Percentiles rank a stretch among this genome's conserved stretches.
phyloP scores from a whole-genome alignment of 2,888 invertebrate species.

The Drosophila parthenogenetica region DNA sequence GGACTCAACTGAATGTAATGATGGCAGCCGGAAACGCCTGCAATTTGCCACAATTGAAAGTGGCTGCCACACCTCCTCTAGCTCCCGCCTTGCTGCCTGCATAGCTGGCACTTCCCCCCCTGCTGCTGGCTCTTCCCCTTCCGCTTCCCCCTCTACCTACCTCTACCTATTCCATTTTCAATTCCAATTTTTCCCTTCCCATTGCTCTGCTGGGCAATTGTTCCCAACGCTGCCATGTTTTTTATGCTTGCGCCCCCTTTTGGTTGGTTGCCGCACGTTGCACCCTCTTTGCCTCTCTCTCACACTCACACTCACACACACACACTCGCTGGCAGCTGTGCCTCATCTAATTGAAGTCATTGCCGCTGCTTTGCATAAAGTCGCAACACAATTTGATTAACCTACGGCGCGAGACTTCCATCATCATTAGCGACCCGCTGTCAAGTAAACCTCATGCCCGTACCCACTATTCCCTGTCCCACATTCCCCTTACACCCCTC shows the following conservation, averaged over 20 bases:
- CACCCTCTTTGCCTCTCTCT: slow-evolving; percentile 35
- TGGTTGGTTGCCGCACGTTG: slow-evolving; percentile 59
- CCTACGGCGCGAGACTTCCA: slow-evolving; percentile 67
- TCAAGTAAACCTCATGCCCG: slow-evolving; percentile 12
- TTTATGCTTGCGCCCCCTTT: slow-evolving; percentile 71
- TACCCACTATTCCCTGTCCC: slow-evolving; percentile 16
- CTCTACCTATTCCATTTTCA: slow-evolving; percentile 2
- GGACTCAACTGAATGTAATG: slow-evolving; percentile 58
- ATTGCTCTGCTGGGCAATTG: slow-evolving; percentile 34
- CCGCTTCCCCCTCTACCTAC: slow-evolving; percentile 11
- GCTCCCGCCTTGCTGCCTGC: slow-evolving; percentile 27
- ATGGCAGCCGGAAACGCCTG: slow-evolving; percentile 83
- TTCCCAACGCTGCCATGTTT: slow-evolving; percentile 63
- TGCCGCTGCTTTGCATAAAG: slow-evolving; percentile 68
- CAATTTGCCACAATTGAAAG: slow-evolving; percentile 81
- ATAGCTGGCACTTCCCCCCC: neutral
- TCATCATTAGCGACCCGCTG: slow-evolving; percentile 69
- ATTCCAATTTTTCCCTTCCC: neutral
- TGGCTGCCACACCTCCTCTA: slow-evolving; percentile 59
- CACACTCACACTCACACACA: slow-evolving; percentile 13
- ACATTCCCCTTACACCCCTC: slow-evolving; percentile 2
- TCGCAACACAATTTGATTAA: slow-evolving; percentile 68
- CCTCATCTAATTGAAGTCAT: slow-evolving; percentile 71
- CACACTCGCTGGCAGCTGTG: slow-evolving; percentile 32
- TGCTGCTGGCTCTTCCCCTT: neutral